Percentiles rank a stretch among this genome's conserved stretches.
Conservation (phyloP, 2,113 vertebrate genomes). For the Pterocles gutturalis region DNA sequence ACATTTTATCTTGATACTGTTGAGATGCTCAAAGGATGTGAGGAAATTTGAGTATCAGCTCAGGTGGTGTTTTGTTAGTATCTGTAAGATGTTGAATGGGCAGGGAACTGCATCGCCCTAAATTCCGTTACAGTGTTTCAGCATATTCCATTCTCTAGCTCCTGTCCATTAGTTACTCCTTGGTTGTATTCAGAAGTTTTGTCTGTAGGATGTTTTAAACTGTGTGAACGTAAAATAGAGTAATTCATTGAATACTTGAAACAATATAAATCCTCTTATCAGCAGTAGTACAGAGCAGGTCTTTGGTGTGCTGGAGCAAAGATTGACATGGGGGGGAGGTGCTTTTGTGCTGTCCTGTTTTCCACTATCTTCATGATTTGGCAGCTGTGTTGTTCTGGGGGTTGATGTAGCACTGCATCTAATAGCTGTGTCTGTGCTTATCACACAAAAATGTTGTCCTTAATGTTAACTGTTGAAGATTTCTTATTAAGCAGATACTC, state of each 20-base stretch:
- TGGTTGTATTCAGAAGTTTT: background rate
- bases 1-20: background rate
- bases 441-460: background rate
- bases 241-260: background rate
- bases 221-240: background rate
- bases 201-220: background rate
- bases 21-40: background rate
- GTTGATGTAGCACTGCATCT: background rate
- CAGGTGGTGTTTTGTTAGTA: background rate
- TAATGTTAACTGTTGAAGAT: background rate
- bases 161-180: background rate
- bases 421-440: background rate
- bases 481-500: background rate
- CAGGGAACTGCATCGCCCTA: background rate
- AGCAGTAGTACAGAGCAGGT: background rate
- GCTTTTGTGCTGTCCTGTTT: background rate
- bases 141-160: background rate
- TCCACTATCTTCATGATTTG: background rate
- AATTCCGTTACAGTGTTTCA: background rate
- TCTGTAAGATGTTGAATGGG: background rate
- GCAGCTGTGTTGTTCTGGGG: background rate
- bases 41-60: background rate
- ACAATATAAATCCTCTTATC: background rate
- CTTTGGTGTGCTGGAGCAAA: background rate
- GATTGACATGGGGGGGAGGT: background rate